Percentiles rank a stretch among this genome's conserved stretches.
These are phyloP conservation scores for Pararge aegeria DNA, from an alignment of 1,140 invertebrate species.

Conservation along the genomic window DNA sequence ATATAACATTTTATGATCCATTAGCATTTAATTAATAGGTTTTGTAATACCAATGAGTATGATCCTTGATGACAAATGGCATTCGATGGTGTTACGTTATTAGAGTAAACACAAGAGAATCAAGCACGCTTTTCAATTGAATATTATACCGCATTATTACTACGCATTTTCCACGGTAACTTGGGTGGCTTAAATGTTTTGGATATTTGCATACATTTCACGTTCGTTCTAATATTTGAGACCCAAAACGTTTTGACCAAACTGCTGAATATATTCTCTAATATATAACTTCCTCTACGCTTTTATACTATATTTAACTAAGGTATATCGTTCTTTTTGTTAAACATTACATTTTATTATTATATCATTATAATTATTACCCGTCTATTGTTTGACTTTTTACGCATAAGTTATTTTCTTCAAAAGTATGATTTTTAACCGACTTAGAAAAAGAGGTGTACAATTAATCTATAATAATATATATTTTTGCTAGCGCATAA, in stretches of 20 bases:
- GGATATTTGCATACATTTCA: constrained; percentile 40
- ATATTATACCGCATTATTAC: constrained; percentile 14
- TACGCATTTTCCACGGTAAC: constrained; percentile 18
- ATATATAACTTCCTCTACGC: constrained; percentile 21
- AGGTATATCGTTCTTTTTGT: background rate
- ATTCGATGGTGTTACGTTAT: background rate
- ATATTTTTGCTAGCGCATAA: no score
- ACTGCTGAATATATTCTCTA: constrained; percentile 22
- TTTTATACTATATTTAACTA: constrained; percentile 7
- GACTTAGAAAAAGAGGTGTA: no score
- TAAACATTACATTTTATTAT: no score
- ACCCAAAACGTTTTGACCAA: constrained; percentile 28
- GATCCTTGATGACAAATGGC: background rate
- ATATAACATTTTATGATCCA: no score
- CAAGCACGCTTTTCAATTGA: constrained; percentile 17
- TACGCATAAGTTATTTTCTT: no score
- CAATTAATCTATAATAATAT: no score
- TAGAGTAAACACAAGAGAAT: constrained; percentile 5
- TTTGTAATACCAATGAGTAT: no score
- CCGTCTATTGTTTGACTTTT: no score
- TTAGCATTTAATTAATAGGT: no score
- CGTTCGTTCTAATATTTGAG: constrained; percentile 31
- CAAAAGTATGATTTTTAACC: no score
- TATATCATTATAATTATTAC: no score
- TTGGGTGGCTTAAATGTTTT: constrained; percentile 34